Conservation (phyloP, 1,140 invertebrate genomes). For the Neotoxoptera formosana region DNA sequence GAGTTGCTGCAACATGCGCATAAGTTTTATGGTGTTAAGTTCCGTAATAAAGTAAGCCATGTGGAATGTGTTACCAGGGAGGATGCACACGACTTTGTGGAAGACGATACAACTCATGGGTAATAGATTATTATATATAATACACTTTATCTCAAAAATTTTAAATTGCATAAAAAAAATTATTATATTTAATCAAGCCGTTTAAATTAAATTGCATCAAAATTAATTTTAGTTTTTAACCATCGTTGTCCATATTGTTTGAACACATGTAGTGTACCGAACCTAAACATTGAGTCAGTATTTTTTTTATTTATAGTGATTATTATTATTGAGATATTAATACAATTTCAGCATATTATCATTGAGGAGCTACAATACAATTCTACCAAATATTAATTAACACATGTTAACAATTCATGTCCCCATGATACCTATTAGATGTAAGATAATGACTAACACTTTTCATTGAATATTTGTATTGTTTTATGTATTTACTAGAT, state of each 20-base stretch:
- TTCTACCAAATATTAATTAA: conserved; percentile 4
- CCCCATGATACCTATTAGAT: conserved; percentile 5
- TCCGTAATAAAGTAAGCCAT: conserved; percentile 96
- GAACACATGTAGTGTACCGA: not conserved
- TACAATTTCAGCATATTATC: not conserved
- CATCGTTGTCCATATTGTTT: not conserved
- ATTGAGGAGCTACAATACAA: not conserved
- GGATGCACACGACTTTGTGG: conserved; percentile 97
- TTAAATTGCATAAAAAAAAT: not conserved
- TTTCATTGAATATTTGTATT: not conserved
- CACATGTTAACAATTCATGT: conserved; percentile 3
- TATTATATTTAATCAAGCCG: not conserved
- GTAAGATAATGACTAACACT: not conserved
- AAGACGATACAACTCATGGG: conserved; percentile 93
- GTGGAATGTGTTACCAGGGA: conserved; percentile 89
- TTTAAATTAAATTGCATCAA: not conserved
- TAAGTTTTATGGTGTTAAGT: conserved; percentile 99
- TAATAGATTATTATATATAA: conserved; percentile 65
- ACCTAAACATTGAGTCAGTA: not conserved
- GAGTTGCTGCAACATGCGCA: conserved; percentile 97
- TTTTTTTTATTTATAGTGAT: not conserved
- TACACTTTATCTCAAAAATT: not conserved
- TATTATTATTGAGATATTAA: not conserved
- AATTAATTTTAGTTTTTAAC: not conserved
- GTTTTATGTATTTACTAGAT: not conserved